These are phyloP conservation scores for Halcyon chelicuti DNA, from an alignment of 2,797 vertebrate species.

Conservation along the genomic window DNA sequence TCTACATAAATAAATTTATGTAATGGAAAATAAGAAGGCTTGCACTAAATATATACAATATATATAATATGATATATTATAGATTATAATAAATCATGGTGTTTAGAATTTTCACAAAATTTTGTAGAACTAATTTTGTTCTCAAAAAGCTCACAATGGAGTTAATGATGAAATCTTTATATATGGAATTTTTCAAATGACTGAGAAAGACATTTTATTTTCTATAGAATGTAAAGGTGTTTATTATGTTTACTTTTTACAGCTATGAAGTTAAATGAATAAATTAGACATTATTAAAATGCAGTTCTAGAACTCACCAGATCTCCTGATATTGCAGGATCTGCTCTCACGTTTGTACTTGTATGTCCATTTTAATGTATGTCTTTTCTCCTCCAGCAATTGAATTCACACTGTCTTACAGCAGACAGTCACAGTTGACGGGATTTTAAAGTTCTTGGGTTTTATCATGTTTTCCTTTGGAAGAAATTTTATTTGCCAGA, in stretches of 20 bases:
- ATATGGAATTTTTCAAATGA: not conserved
- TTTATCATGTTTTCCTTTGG: not conserved
- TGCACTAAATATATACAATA: not conserved
- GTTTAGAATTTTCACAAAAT: not conserved
- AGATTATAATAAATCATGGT: not conserved
- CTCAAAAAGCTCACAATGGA: not conserved
- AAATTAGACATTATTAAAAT: not conserved
- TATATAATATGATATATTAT: no score
- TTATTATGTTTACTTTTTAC: not conserved
- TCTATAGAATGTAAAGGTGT: rapidly evolving
- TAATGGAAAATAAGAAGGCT: not conserved
- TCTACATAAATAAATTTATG: not conserved
- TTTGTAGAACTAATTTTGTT: not conserved
- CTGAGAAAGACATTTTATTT: not conserved
- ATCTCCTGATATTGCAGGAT: not conserved
- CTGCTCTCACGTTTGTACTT: not conserved
- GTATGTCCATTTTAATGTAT: not conserved
- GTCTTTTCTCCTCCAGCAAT: not conserved
- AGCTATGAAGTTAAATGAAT: not conserved
- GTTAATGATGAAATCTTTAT: not conserved
- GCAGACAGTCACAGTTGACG: not conserved
- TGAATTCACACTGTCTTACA: not conserved
- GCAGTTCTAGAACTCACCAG: not conserved
- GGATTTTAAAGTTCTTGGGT: not conserved
- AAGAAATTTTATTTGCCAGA: not conserved